Base-by-base conservation (phyloP, 2,797 vertebrate species). In the Pseudochirops corinnae region DNA sequence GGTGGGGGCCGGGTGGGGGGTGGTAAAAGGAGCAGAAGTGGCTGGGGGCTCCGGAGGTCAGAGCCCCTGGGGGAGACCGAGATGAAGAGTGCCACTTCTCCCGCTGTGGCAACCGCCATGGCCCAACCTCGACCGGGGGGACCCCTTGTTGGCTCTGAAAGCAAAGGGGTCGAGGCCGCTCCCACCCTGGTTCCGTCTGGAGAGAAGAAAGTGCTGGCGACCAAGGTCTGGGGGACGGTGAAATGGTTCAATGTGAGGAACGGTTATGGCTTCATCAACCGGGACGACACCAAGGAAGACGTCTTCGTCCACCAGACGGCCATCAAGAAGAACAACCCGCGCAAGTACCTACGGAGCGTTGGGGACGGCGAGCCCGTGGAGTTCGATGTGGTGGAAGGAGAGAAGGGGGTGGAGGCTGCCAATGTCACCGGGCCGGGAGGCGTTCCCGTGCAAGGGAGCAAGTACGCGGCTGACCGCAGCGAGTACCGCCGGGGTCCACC, bases 221-320 rank as follows among this genome's bases (percentile, higher is more conserved):
- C 96, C 1, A 97, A 98, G 93, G 98, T 99, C 87, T 98, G 98
- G 96, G 99, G 98, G 55, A 99, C 95, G 1, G 98, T 99, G 90
- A 98, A 99, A 95, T 99, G 99, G 99, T 99, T 99, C 98, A 99
- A 99, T 1, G 98, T 99, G 93, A 98, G 98, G n/a, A 99, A 99
- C 91, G 99, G 99, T 74, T 99, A 99, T n/a, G 98, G 98, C 95
- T 98, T 99, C 97, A 98, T 99, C 21, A 98, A 98, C 96, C 98
- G 99, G 99, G 99, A 67, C 0, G 94, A 67, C 7, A 67, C 52
- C 13, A 24, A 52, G 56, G 94, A 39, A 0, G 46, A 57, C 31
- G 58, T 62, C 0, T 87, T 98, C 50, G 2, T 92, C 11, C 57
- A 90, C 62, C 95, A 96, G 74, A 91, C 1, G 4, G 82, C 28